These are phyloP conservation scores for Phainopepla nitens DNA, from an alignment of 2,113 vertebrate species.

Conservation along the genomic window DNA sequence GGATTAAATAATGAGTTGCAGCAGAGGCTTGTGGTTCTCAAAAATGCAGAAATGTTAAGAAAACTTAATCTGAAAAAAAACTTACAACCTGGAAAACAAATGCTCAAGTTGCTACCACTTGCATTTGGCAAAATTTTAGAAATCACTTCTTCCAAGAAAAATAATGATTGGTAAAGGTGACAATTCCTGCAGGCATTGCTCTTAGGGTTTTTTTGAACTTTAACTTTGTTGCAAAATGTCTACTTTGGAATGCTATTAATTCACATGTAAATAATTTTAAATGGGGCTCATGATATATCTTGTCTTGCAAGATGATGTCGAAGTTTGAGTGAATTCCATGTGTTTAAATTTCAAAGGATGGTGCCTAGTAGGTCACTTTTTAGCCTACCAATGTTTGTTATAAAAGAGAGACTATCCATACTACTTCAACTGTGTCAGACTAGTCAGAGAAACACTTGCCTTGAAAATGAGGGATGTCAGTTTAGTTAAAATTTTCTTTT, in stretches of 20 bases:
- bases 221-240: not conserved
- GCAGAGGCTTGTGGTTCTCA: not conserved
- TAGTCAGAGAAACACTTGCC: not conserved
- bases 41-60: not conserved
- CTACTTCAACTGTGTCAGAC: not conserved
- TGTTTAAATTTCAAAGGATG: not conserved
- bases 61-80: not conserved
- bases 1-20: not conserved
- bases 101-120: not conserved
- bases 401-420: not conserved
- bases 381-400: not conserved
- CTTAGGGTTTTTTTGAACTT: not conserved
- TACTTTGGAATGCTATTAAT: not conserved
- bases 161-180: not conserved
- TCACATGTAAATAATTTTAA: not conserved
- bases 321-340: not conserved
- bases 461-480: constrained; percentile 9
- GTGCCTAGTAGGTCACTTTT: not conserved
- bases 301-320: not conserved
- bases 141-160: not conserved
- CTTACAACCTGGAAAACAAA: not conserved
- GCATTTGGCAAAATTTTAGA: not conserved
- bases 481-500: constrained; percentile 11
- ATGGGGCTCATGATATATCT: not conserved
- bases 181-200: not conserved